These are phyloP conservation scores for Zaprionus africanus DNA, from an alignment of 1,140 invertebrate species.

Conservation along the genomic window DNA sequence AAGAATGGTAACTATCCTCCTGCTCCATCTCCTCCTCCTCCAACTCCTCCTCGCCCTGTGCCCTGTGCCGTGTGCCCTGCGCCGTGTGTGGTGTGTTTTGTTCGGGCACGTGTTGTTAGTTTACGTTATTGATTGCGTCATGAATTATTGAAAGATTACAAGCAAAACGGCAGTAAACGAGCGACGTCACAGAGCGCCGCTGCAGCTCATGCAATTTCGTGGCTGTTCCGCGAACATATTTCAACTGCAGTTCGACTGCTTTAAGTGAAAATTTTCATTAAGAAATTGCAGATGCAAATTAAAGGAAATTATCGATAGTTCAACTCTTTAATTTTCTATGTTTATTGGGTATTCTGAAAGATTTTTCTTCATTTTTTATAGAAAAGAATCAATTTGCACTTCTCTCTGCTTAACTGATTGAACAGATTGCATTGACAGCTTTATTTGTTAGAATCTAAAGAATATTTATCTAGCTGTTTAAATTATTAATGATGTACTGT, in stretches of 20 bases:
- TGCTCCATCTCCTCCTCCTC: background rate
- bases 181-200: slow-evolving; percentile 25
- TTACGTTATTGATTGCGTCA: slow-evolving; percentile 79
- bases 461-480: no score
- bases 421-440: no score
- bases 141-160: slow-evolving; percentile 77
- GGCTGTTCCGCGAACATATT: background rate
- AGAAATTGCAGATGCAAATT: background rate
- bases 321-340: background rate
- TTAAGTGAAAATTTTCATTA: background rate
- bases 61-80: background rate
- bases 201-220: slow-evolving; percentile 50
- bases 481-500: no score
- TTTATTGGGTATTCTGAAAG: no score
- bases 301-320: no score
- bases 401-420: no score
- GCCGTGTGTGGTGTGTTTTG: slow-evolving; percentile 9
- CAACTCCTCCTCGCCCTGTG: background rate
- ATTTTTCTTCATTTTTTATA: no score
- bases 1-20: slow-evolving; percentile 43
- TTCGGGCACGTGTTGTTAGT: slow-evolving; percentile 62
- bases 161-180: slow-evolving; percentile 51
- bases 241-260: slow-evolving; percentile 1
- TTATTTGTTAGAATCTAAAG: no score
- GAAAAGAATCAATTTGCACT: no score